These are phyloP conservation scores for Hydropsyche betteni DNA, from an alignment of 2,888 invertebrate genomes.

Conservation along the genomic window DNA sequence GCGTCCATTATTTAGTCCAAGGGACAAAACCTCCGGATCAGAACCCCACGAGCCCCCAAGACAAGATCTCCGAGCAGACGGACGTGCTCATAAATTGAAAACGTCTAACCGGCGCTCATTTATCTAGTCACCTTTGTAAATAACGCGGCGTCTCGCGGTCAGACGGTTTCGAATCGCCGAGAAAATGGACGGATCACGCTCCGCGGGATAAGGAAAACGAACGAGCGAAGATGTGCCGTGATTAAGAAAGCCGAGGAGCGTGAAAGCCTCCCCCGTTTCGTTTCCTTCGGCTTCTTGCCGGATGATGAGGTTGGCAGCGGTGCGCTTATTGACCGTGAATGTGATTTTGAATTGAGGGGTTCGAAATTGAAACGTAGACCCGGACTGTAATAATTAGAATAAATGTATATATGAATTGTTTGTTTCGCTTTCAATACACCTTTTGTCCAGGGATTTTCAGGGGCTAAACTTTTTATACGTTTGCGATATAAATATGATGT, in stretches of 20 bases:
- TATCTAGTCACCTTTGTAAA: slow-evolving; percentile 31
- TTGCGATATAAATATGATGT: no score
- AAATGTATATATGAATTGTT: no score
- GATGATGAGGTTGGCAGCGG: no score
- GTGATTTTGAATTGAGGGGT: no score
- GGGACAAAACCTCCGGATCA: slow-evolving; percentile 60
- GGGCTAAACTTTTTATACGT: no score
- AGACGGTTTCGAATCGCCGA: slow-evolving; percentile 1
- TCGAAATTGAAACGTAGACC: no score
- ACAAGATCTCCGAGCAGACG: neutral
- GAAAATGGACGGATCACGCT: slow-evolving; percentile 8
- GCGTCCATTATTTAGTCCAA: slow-evolving; percentile 57
- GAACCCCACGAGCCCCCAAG: slow-evolving; percentile 56
- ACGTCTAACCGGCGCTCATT: neutral
- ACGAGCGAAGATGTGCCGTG: slow-evolving; percentile 6
- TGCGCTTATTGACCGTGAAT: no score
- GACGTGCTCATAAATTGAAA: slow-evolving; percentile 16
- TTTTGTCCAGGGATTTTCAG: no score
- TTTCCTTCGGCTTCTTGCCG: neutral
- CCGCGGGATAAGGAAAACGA: neutral
- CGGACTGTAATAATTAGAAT: no score
- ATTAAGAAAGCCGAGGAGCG: slow-evolving; percentile 34
- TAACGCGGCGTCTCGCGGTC: slow-evolving; percentile 14
- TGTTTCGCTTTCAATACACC: no score
- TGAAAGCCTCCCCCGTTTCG: slow-evolving; percentile 20